A percentile compares a stretch with the other conserved stretches of the same genome.
These are phyloP conservation scores for Zaprionus capensis DNA, from an alignment of 1,140 invertebrate genomes.

Conservation along the genomic window DNA sequence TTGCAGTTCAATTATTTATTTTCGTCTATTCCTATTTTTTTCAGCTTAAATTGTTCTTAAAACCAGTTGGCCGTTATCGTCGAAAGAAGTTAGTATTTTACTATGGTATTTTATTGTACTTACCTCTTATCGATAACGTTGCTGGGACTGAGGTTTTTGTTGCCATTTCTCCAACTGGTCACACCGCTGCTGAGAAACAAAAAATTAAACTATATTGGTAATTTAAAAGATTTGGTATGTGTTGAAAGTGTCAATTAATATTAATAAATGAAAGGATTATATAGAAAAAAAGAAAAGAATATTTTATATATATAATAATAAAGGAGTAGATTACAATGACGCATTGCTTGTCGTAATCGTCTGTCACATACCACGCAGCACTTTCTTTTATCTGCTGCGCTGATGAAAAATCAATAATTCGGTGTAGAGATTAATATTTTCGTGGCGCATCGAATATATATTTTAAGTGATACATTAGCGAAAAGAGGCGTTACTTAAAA, in stretches of 20 bases:
- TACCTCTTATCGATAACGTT: not conserved
- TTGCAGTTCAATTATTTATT: too few species aligned
- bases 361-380: constrained; percentile 37
- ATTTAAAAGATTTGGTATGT: not conserved
- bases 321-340: not conserved
- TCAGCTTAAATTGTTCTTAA: not conserved
- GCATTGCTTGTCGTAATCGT: not conserved
- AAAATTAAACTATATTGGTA: constrained; percentile 23
- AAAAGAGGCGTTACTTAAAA: constrained; percentile 19
- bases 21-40: not conserved
- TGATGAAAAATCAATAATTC: constrained; percentile 54
- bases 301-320: not conserved
- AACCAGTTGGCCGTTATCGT: not conserved
- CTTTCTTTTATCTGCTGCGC: constrained; percentile 39
- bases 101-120: not conserved
- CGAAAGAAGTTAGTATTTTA: not conserved
- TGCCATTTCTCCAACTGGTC: constrained; percentile 7
- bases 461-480: not conserved
- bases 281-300: not conserved
- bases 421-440: constrained; percentile 21
- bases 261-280: not conserved
- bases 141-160: not conserved
- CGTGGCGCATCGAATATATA: constrained; percentile 12
- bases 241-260: not conserved
- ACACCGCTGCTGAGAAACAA: constrained; percentile 23